Evolutionary conservation across 2,113 vertebrate genomes (phyloP), one percentile per base, ranked within the genome.

Genomic region (Pelodiscus sinensis): DNA sequence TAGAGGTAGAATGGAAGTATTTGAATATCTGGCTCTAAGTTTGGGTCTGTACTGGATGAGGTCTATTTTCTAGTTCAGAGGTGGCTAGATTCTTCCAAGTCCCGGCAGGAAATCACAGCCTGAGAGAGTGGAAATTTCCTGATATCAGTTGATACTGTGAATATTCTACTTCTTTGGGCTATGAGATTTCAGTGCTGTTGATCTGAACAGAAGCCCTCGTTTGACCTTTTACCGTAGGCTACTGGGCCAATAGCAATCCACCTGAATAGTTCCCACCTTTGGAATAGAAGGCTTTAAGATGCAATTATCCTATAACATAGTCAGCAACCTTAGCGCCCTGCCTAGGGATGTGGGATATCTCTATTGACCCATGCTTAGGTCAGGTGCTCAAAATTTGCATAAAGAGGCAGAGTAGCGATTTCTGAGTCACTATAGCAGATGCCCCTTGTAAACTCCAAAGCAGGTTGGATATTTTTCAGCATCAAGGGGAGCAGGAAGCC

Each of bases 31-130:
- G 81, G 79, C 73, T 44, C 35, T 29, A 44, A 25, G 3, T 29
- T 57, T 50, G 55, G 35, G 38, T 50, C 35, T 44, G 80, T 14
- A 18, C 56, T 58, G n/a, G 16, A 58, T 38, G 50, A 78, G 60
- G 56, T 87, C 82, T 92, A 29, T 8, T 84, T 78, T 24, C 31
- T 87, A 5, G 52, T 57, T 92, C 81, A 60, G 81, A 77, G 35
- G 11, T 77, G 35, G 24, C 78, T 91, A 54, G 80, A 90, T 58
- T 51, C 58, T 18, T 55, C 58, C 73, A 54, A 78, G 92, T 65
- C 89, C 85, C 78, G 85, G 93, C 85, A 90, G 90, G 95, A 92
- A 58, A 54, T 57, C n/a, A 51, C 44, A 87, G 24, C 12, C 24
- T 81, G 82, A 84, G 18, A 50, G 9, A 4, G 18, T 65, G 22